phyloP scores from a whole-genome alignment of 2,113 vertebrate species.

The Todiramphus saurophagus region DNA sequence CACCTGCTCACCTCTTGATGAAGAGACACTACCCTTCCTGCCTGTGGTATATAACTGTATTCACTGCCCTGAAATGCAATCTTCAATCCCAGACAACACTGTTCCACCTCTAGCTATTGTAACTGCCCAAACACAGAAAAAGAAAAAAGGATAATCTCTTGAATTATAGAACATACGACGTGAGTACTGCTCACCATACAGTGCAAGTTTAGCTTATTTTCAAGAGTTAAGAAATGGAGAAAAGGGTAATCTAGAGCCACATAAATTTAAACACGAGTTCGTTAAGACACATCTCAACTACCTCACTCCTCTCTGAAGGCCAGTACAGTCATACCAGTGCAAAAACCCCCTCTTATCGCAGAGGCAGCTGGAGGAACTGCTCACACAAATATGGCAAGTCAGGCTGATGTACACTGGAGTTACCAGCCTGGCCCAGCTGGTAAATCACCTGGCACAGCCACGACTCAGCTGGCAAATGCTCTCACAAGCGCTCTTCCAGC shows the following conservation, averaged over 20 bases:
- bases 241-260: background rate
- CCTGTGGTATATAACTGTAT: background rate
- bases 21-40: background rate
- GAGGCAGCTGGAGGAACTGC: background rate
- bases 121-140: background rate
- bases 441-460: rapidly evolving
- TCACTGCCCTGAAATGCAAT: background rate
- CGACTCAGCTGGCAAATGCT: background rate
- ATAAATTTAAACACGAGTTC: background rate
- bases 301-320: background rate
- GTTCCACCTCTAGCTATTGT: background rate
- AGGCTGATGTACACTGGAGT: rapidly evolving
- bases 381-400: rapidly evolving
- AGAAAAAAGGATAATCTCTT: background rate
- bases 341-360: rapidly evolving
- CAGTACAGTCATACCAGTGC: background rate
- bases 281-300: background rate
- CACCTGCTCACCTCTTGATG: background rate
- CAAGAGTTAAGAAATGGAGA: background rate
- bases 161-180: background rate
- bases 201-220: background rate
- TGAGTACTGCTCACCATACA: rapidly evolving
- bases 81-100: background rate
- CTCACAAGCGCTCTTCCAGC: background rate
- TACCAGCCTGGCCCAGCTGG: rapidly evolving